A percentile compares a stretch with the other conserved stretches of the same genome.
Conservation (phyloP, 1,140 invertebrate species). For the Cydia splendana region DNA sequence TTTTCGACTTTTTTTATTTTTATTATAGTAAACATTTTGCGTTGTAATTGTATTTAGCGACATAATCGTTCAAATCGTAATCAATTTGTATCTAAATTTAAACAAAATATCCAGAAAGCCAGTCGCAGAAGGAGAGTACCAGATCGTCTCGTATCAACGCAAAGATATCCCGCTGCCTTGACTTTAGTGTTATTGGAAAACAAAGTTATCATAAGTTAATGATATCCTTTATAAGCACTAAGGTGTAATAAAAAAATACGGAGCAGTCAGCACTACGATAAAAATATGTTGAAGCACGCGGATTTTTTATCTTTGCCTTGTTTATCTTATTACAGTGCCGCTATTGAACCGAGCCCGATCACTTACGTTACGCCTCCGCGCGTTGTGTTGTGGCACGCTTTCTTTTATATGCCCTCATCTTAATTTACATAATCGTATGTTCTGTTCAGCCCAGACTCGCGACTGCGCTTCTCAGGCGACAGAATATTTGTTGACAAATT, state of each 20-base stretch:
- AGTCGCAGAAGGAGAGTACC: constrained; percentile 39
- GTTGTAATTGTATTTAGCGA: no score
- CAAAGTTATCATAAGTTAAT: constrained; percentile 18
- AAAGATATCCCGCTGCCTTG: constrained; percentile 49
- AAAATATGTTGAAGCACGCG: constrained; percentile 35
- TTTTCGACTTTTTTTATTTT: no score
- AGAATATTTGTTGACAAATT: constrained; percentile 31
- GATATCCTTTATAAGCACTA: constrained; percentile 4
- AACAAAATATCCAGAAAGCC: constrained; percentile 41
- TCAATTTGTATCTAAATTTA: not conserved
- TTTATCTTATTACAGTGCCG: constrained; percentile 65
- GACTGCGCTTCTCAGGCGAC: constrained; percentile 20
- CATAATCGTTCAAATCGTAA: no score
- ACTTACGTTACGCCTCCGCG: constrained; percentile 52
- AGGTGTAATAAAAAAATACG: not conserved
- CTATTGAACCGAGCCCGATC: constrained; percentile 57
- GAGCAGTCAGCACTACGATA: constrained; percentile 17
- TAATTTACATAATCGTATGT: constrained; percentile 35
- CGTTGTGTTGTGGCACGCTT: constrained; percentile 35
- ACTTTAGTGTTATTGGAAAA: constrained; percentile 2
- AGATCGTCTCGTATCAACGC: constrained; percentile 56
- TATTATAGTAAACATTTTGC: not conserved
- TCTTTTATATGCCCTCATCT: constrained; percentile 32
- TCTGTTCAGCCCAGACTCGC: constrained; percentile 18
- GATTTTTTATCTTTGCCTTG: constrained; percentile 61